A percentile compares a stretch with the other conserved stretches of the same genome.
phyloP scores from a whole-genome alignment of 2,113 vertebrate genomes.

The Alaudala cheleensis region DNA sequence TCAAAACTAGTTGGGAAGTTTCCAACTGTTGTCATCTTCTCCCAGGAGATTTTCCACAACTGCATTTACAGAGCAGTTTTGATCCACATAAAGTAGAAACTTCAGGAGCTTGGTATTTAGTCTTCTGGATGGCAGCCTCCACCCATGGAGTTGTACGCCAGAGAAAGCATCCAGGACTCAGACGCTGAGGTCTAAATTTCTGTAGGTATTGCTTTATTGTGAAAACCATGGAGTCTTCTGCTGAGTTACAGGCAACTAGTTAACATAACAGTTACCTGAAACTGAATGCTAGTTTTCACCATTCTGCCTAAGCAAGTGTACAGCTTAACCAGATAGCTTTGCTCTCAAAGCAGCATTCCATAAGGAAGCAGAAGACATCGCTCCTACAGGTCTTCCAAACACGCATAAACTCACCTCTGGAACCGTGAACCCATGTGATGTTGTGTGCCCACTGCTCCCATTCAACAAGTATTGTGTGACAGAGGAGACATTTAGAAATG shows the following conservation, averaged over 20 bases:
- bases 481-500: neutral
- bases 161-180: neutral
- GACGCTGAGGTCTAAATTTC: neutral
- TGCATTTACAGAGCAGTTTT: neutral
- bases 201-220: neutral
- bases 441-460: neutral
- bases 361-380: neutral
- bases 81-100: neutral
- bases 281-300: neutral
- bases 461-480: neutral
- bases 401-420: neutral
- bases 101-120: neutral
- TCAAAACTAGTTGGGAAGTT: neutral
- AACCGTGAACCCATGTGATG: neutral
- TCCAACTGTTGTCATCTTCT: neutral
- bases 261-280: neutral
- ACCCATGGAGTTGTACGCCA: fast-evolving
- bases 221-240: neutral
- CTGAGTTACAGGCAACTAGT: neutral
- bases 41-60: neutral
- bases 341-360: neutral
- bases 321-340: neutral
- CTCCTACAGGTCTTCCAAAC: neutral
- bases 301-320: neutral
- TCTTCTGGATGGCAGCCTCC: neutral